Base-by-base conservation (phyloP, 2,113 vertebrate species). In the Empidonax traillii region DNA sequence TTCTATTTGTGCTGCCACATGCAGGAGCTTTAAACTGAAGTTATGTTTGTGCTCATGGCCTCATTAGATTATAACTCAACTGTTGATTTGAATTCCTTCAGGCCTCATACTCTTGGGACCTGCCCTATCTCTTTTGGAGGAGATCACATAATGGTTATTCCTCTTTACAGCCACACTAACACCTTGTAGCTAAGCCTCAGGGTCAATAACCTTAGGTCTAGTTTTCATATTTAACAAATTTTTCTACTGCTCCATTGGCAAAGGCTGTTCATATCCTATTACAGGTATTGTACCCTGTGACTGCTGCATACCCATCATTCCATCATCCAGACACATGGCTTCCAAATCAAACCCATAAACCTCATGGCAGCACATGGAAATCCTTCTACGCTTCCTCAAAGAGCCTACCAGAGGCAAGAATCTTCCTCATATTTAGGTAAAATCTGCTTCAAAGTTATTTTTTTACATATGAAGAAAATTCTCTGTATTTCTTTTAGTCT, bases 181-280 rank as follows among this genome's bases (percentile, higher is more conserved):
- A 18, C 25, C 55, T 82, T 59, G 44, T 43, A 83, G 58, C 52
- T 51, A 76, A 87, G 55, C 43, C 49, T 88, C 75, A 25, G n/a
- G 62, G 51, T 59, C 10, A 3, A 61, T 63, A 88, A 90, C 35
- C 35, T 52, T 4, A 56, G 28, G 43, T 74, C 44, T 76, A 74
- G 51, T 63, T 83, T 80, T 86, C 71, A 88, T 63, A 80, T 88
- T 90, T 84, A 95, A 95, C 75, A 90, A 22, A 47, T 88, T 80
- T 62, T 65, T n/a, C 68, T 78, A 37, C 55, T 80, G 68, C 49
- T 92, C 65, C 56, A 37, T 55, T 63, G 68, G 61, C 51, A 91
- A 93, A 80, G 33, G 33, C 33, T 35, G 28, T 59, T 91, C 81
- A 28, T 51, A 37, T 35, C 71, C 69, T 69, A 2, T 27, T 46